phyloP scores from a whole-genome alignment of 2,113 vertebrate species.

The Neodon shergylaensis region DNA sequence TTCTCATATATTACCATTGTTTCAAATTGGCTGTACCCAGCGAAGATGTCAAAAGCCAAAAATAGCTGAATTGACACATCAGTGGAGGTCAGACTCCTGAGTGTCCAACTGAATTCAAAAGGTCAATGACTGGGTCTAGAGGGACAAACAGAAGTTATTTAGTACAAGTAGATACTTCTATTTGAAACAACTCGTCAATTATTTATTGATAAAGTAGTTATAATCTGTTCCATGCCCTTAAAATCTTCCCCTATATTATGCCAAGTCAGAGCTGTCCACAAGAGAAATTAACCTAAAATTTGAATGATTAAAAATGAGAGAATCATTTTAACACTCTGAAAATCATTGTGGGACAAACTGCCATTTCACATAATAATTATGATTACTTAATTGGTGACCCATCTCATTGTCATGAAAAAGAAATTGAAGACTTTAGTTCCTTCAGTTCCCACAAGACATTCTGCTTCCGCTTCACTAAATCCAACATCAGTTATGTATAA shows the following conservation, averaged over 20 bases:
- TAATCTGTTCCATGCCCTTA: background rate
- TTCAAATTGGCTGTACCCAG: background rate
- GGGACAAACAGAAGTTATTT: conserved; percentile 15
- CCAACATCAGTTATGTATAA: background rate
- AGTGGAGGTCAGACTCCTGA: background rate
- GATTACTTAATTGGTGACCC: background rate
- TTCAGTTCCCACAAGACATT: background rate
- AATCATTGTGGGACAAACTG: background rate
- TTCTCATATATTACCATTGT: background rate
- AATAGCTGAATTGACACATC: background rate
- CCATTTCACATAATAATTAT: background rate
- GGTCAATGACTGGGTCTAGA: background rate
- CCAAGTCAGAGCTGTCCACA: background rate
- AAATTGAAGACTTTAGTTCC: background rate
- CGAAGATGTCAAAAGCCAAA: conserved; percentile 23
- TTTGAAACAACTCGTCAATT: background rate
- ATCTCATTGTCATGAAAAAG: conserved; percentile 3
- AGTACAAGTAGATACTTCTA: background rate
- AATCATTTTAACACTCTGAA: conserved; percentile 17
- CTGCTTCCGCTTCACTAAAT: background rate
- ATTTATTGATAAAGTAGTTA: conserved; percentile 12
- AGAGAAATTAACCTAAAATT: background rate
- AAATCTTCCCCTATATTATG: background rate
- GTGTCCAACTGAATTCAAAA: background rate
- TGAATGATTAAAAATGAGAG: background rate